A percentile compares a stretch with the other conserved stretches of the same genome.
Evolutionary conservation across 2,113 vertebrate species (phyloP).

Genomic region (Pachypanchax playfairii): DNA sequence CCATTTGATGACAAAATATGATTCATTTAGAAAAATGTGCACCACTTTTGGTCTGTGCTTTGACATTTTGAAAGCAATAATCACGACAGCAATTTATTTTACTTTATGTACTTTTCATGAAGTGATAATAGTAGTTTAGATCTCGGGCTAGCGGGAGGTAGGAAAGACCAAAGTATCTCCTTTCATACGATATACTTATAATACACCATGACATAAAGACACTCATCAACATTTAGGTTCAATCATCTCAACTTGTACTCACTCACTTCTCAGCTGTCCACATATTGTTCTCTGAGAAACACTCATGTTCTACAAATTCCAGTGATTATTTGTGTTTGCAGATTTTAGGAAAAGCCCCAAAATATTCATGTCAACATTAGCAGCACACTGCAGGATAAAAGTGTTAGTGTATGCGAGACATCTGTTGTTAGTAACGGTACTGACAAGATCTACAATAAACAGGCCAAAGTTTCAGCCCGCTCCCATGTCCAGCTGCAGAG

Average conservation of each 20-base stretch:
- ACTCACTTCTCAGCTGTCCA: not conserved
- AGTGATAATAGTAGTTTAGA: constrained; percentile 38
- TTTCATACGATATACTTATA: no score
- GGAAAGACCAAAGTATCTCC: constrained; percentile 27
- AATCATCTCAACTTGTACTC: not conserved
- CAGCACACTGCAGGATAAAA: constrained; percentile 31
- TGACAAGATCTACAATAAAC: constrained; percentile 73
- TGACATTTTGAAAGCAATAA: constrained; percentile 52
- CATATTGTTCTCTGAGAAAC: not conserved
- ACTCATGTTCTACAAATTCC: constrained; percentile 7
- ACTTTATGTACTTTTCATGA: constrained; percentile 26
- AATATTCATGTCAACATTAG: constrained; percentile 34
- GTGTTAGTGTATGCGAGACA: constrained; percentile 56
- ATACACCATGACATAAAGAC: no score
- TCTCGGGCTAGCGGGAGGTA: constrained; percentile 6
- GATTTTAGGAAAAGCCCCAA: constrained; percentile 19
- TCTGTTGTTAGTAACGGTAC: constrained; percentile 62
- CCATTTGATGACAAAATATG: constrained; percentile 45
- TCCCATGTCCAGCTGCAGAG: constrained; percentile 70
- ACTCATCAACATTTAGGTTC: no score
- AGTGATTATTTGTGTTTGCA: constrained; percentile 38
- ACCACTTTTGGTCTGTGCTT: constrained; percentile 10
- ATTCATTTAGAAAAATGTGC: constrained; percentile 34
- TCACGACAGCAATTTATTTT: constrained; percentile 44
- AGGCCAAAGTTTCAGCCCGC: constrained; percentile 61